These are phyloP conservation scores for Leucophenga varia DNA, from an alignment of 1,140 invertebrate genomes.

Conservation along the genomic window DNA sequence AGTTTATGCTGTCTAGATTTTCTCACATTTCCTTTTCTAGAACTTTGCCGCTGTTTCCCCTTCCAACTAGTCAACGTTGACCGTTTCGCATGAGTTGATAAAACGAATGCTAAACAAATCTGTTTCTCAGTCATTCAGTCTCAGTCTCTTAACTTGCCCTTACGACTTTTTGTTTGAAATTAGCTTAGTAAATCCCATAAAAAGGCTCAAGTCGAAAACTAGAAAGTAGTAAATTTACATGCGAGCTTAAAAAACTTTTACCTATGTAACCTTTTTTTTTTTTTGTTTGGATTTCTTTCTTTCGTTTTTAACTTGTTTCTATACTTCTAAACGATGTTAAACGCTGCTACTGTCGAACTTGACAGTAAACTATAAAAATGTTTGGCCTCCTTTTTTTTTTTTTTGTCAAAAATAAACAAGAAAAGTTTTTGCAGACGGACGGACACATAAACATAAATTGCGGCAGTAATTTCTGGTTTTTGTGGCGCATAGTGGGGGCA, in stretches of 20 bases:
- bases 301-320: constrained; percentile 19
- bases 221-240: constrained; percentile 40
- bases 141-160: too few species aligned
- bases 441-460: constrained; percentile 52
- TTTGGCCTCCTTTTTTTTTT: background rate
- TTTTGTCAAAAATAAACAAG: too few species aligned
- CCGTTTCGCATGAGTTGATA: too few species aligned
- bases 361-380: constrained; percentile 37
- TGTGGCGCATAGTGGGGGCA: constrained; percentile 16
- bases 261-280: too few species aligned
- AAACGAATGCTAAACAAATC: too few species aligned
- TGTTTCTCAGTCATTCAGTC: too few species aligned
- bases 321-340: constrained; percentile 13
- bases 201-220: constrained; percentile 37
- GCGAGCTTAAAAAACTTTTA: constrained; percentile 11
- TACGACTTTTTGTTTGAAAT: constrained; percentile 3
- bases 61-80: too few species aligned
- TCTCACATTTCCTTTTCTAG: too few species aligned
- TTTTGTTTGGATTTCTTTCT: too few species aligned
- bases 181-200: constrained; percentile 29
- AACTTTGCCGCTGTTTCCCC: constrained; percentile 5
- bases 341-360: constrained; percentile 27
- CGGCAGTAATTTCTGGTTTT: constrained; percentile 37
- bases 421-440: constrained; percentile 35
- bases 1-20: too few species aligned